Evolutionary conservation across 1,140 invertebrate species (phyloP), one percentile per base, ranked within the genome.

Genomic region (Sitodiplosis mosellana): DNA sequence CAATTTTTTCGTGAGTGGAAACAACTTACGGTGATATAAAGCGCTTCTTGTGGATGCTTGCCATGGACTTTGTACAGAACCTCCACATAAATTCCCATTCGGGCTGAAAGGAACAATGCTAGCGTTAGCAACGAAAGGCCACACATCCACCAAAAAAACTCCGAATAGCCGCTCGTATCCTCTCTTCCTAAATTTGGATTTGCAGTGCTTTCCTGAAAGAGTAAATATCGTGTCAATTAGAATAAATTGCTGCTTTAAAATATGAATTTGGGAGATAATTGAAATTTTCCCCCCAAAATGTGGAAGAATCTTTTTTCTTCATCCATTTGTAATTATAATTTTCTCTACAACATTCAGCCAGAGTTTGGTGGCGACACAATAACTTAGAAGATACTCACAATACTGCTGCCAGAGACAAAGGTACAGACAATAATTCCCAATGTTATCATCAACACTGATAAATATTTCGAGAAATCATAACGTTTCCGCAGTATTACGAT

Each of bases 61-160:
- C 94, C 94, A 68, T 84, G 81, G 48, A 78, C 77, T 49, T 69
- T 69, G 59, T 92, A 91, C 4, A 98, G 66, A 8, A 76, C 76
- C 69, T 99, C 93, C 69, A 99, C 95, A 63, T 86, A 95, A 50
- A 99, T 89, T 2, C 94, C 95, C 85, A 98, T 90, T 49, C 85
- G 71, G 6, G 95, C 91, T 1, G 94, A 96, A 48, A 95, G 71
- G 51, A 99, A 83, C 33, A 99, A 66, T 0, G 91, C 90, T 50
- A 87, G 71, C 0, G 87, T 87, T 11, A 99, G 67, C 53, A 97
- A 75, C 1, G 68, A 62, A 51, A 99, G 90, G 15, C 94, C 86
- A 38, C 85, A 58, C 49, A 71, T 64, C 85, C 85, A 88, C 83
- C 83, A 87, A 49, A 88, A 81, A 54, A 87, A 63, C 14, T 59